Evolutionary conservation across 2,113 vertebrate species (phyloP).

Genomic region (Australoheros scitulus): DNA sequence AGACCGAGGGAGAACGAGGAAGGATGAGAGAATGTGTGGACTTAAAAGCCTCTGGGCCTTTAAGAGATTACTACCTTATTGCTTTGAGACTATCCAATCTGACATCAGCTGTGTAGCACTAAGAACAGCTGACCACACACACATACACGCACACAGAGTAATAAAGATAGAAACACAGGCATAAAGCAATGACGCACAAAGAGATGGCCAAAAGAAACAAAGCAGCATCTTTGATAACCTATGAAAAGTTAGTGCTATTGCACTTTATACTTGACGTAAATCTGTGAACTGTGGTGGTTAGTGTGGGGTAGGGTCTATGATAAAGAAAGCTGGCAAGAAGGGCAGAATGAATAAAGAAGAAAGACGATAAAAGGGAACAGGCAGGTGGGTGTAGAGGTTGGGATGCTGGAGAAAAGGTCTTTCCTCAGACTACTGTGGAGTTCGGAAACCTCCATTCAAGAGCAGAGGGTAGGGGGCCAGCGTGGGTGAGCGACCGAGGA

Average conservation of each 20-base stretch:
- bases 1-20: conserved; percentile 50
- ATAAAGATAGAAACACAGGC: conserved; percentile 53
- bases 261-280: not conserved
- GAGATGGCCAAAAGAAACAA: conserved; percentile 18
- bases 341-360: conserved; percentile 19
- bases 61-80: conserved; percentile 78
- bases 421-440: conserved; percentile 62
- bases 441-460: conserved; percentile 66
- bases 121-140: conserved; percentile 71
- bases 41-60: conserved; percentile 73
- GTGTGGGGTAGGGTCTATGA: not conserved
- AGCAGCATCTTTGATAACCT: not conserved
- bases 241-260: conserved; percentile 17
- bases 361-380: conserved; percentile 19
- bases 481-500: conserved; percentile 41
- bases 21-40: conserved; percentile 62
- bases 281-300: not conserved
- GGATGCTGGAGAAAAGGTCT: conserved; percentile 46
- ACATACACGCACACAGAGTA: conserved; percentile 32
- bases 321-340: conserved; percentile 18
- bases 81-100: conserved; percentile 79
- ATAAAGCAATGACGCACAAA: conserved; percentile 35
- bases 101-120: conserved; percentile 72
- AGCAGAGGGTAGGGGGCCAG: conserved; percentile 12
- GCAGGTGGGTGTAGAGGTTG: conserved; percentile 36